Evolutionary conservation across 2,113 vertebrate species (phyloP), one percentile per base, ranked within the genome.

Genomic region (Pterocles gutturalis): DNA sequence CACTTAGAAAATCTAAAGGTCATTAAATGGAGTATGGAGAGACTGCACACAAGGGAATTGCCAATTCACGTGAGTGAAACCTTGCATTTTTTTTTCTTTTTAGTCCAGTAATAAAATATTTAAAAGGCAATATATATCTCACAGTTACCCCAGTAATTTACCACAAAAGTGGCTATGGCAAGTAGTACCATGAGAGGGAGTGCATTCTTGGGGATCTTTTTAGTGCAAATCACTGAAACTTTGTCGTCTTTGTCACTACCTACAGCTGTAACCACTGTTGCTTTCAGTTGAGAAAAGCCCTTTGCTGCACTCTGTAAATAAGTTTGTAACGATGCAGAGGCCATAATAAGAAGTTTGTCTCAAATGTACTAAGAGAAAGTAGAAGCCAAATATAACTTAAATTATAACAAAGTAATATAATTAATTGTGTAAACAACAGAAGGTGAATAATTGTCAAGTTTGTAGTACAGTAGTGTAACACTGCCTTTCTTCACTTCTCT

Each of bases 11-110:
- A 80, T 49, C 22, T 54, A 34, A 69, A 78, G 55, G n/a, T n/a
- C 28, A 7, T 60, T 79, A 81, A 54, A 49, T 9, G 67, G 62
- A 69, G 33, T 28, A 5, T 21, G 91, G 61, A 81, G 60, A 58
- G 11, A 15, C 17, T 58, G 33, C 4, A 13, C 6, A 2, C 22
- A 43, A 58, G 75, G 57, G 61, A 89, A 51, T 38, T 64, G 10
- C 55, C 38, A 54, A 36, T 21, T 14, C n/a, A 8, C 0, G 0
- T 38, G 33, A 34, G 62, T 28, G 49, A 83, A 36, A 28, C 18
- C 4, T 85, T 31, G 3, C 5, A 7, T 16, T 24, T 12, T 16
- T 12, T 28, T 43, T 25, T 53, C 29, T 22, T 69, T 43, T 3
- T 1, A 38, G 6, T 53, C 24, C 28, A 24, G 3, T 41, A 33